phyloP scores from a whole-genome alignment of 1,140 invertebrate genomes.

The Dysdera silvatica region DNA sequence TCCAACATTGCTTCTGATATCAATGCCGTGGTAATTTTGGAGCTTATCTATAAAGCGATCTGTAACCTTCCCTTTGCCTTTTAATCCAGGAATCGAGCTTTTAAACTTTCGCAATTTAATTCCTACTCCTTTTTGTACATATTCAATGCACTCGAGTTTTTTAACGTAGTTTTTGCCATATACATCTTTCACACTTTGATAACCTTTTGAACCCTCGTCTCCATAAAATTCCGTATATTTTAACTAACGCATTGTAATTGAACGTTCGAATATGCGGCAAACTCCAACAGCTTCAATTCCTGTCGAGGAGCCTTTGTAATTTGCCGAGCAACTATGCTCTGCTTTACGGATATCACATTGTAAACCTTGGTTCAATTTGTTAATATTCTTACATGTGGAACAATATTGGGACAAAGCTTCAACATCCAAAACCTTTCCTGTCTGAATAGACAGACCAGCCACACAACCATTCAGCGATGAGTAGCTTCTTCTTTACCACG shows the following conservation, averaged over 20 bases:
- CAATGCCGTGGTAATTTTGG: neutral
- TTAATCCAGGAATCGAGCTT: neutral
- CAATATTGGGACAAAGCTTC: neutral
- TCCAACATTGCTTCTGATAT: neutral
- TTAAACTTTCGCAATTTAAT: neutral
- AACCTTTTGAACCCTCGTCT: neutral
- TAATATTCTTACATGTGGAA: neutral
- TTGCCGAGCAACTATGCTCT: neutral
- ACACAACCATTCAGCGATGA: slow-evolving; percentile 2
- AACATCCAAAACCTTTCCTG: slow-evolving; percentile 4
- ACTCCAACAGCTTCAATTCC: neutral
- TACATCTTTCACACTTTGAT: neutral
- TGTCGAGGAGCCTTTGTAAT: neutral
- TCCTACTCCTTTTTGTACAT: slow-evolving; percentile 6
- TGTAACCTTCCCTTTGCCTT: neutral
- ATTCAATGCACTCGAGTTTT: neutral
- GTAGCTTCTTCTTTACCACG: neutral
- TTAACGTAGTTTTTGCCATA: neutral
- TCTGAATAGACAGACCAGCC: neutral
- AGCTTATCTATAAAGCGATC: slow-evolving; percentile 6
- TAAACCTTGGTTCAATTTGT: neutral
- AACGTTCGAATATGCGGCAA: neutral
- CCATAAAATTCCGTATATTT: neutral
- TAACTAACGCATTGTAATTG: neutral
- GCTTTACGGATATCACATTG: neutral